Evolutionary conservation across 1,140 invertebrate species (phyloP).

Genomic region (Drosophila baimaii): DNA sequence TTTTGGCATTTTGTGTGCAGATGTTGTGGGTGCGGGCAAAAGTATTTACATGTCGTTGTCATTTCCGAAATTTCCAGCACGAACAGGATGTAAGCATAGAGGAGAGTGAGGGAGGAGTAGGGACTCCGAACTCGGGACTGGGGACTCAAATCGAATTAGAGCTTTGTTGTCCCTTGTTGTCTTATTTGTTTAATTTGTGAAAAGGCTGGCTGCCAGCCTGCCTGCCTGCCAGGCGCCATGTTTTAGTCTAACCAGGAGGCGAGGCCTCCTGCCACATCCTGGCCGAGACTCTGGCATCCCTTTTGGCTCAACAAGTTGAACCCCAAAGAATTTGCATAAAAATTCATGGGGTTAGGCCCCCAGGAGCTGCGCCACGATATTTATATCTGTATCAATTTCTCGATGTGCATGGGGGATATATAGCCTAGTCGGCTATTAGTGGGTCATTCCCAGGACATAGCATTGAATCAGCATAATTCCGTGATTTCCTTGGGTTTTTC

Average conservation of each 20-base stretch:
- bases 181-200: conserved; percentile 81
- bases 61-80: conserved; percentile 38
- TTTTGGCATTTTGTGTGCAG: conserved; percentile 22
- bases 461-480: conserved; percentile 65
- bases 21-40: conserved; percentile 42
- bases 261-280: neutral
- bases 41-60: conserved; percentile 80
- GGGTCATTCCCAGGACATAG: conserved; percentile 22
- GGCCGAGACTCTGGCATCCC: conserved; percentile 39
- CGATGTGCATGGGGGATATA: neutral
- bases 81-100: conserved; percentile 5
- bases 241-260: neutral
- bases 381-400: conserved; percentile 33
- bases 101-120: neutral
- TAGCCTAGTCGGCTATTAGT: conserved; percentile 39
- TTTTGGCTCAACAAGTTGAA: conserved; percentile 54
- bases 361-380: neutral
- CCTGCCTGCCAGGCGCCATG: conserved; percentile 4
- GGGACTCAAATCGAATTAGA: conserved; percentile 72
- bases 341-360: conserved; percentile 55
- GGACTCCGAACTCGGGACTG: neutral
- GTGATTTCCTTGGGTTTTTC: conserved; percentile 40
- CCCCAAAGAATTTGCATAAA: conserved; percentile 76
- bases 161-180: conserved; percentile 60
- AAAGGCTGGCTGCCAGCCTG: conserved; percentile 21